Percentiles rank a stretch among this genome's conserved stretches.
These are phyloP conservation scores for Mylabris phalerata DNA, from an alignment of 1,140 invertebrate species.

Conservation along the genomic window DNA sequence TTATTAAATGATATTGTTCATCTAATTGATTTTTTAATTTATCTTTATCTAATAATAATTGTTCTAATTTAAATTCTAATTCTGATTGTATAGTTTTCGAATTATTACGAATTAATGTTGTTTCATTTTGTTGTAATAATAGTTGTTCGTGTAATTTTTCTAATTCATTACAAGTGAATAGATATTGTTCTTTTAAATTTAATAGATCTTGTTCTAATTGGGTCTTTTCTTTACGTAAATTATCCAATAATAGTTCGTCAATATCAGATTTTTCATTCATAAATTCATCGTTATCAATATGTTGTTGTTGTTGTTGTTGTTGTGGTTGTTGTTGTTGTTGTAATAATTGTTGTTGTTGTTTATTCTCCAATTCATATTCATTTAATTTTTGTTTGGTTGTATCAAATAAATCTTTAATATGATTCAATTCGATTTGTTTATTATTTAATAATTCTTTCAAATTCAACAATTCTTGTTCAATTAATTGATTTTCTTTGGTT, in stretches of 20 bases:
- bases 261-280: conserved; percentile 55
- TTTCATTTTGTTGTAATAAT: conserved; percentile 68
- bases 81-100: conserved; percentile 74
- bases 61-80: conserved; percentile 69
- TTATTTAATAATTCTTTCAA: conserved; percentile 60
- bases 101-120: conserved; percentile 71
- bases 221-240: conserved; percentile 62
- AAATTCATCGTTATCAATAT: conserved; percentile 51
- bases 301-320: no score
- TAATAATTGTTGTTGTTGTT: no score
- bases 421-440: conserved; percentile 66
- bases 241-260: conserved; percentile 65
- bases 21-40: conserved; percentile 64
- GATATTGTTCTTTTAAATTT: conserved; percentile 68
- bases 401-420: conserved; percentile 69
- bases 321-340: no score
- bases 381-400: conserved; percentile 68
- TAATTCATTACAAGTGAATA: conserved; percentile 67
- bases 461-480: conserved; percentile 63
- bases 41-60: conserved; percentile 63
- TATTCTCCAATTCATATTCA: conserved; percentile 38
- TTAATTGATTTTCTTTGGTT: conserved; percentile 62
- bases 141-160: conserved; percentile 66
- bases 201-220: conserved; percentile 61
- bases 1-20: conserved; percentile 62